These are phyloP conservation scores for Sepiola atlantica DNA, from an alignment of 2,888 invertebrate species.

Conservation along the genomic window DNA sequence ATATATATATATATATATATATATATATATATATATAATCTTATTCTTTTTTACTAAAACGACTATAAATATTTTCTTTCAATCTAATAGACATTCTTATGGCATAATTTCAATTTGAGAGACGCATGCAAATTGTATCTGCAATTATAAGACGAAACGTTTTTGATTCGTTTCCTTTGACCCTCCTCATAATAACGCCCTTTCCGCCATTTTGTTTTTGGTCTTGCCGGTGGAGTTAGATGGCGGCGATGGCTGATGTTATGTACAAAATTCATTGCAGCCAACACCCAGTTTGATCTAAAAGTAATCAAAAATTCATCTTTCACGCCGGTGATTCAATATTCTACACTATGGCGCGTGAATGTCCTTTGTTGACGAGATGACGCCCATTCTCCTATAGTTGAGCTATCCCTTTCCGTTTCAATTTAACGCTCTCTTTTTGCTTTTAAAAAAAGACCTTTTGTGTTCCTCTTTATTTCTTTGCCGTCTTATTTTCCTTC, in stretches of 20 bases:
- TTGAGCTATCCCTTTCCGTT: neutral
- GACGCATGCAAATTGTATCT: neutral
- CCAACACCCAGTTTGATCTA: constrained; percentile 4
- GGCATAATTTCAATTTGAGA: no score
- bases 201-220: neutral
- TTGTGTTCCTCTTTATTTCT: no score
- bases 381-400: neutral
- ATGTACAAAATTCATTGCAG: constrained; percentile 2
- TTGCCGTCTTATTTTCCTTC: no score
- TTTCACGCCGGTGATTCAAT: neutral
- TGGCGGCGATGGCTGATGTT: neutral
- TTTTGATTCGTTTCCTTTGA: neutral
- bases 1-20: no score
- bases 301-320: neutral
- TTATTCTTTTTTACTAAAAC: no score
- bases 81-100: no score
- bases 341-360: constrained; percentile 15
- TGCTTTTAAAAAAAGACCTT: no score
- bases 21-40: no score
- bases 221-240: neutral
- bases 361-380: neutral
- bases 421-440: neutral
- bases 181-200: neutral
- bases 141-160: neutral
- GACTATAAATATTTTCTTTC: no score